Conservation (phyloP, 1,140 invertebrate species). For the Drosophila trapezifrons region DNA sequence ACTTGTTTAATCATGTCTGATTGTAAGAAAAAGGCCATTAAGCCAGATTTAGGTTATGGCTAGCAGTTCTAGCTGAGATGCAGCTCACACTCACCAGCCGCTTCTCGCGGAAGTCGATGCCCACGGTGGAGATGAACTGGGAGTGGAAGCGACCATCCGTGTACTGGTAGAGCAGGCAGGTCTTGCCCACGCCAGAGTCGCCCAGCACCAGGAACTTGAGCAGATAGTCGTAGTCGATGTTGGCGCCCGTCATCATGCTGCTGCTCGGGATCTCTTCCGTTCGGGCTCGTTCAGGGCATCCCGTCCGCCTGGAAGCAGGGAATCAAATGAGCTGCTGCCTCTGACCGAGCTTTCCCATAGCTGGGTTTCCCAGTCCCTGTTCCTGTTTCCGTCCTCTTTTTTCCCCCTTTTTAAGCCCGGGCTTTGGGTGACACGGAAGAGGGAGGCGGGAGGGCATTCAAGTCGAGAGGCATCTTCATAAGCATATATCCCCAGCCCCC, state of each 20-base stretch:
- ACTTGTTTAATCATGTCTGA: not conserved
- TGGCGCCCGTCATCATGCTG: constrained; percentile 58
- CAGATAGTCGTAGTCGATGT: constrained; percentile 97
- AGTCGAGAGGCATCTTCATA: constrained; percentile 41
- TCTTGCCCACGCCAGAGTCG: constrained; percentile 97
- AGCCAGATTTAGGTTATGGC: no score
- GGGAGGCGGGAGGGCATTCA: constrained; percentile 7
- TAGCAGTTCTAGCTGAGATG: not conserved
- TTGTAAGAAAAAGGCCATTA: no score
- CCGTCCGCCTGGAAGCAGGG: constrained; percentile 34
- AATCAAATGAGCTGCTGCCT: constrained; percentile 19
- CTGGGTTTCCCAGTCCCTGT: not conserved
- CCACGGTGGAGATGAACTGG: constrained; percentile 98
- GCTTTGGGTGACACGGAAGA: constrained; percentile 18
- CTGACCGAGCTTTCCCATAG: constrained; percentile 5
- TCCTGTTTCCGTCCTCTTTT: not conserved
- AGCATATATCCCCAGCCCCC: not conserved
- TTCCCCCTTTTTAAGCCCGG: constrained; percentile 11
- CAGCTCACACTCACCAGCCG: constrained; percentile 88
- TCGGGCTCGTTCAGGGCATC: constrained; percentile 28
- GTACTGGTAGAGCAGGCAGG: constrained; percentile 97
- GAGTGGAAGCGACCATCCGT: constrained; percentile 96
- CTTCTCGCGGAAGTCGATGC: constrained; percentile 99
- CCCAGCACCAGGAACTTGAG: constrained; percentile 98
- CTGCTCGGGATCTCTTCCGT: constrained; percentile 1